Evolutionary conservation across 1,140 invertebrate species (phyloP).

Genomic region (Drosophila oshimai): DNA sequence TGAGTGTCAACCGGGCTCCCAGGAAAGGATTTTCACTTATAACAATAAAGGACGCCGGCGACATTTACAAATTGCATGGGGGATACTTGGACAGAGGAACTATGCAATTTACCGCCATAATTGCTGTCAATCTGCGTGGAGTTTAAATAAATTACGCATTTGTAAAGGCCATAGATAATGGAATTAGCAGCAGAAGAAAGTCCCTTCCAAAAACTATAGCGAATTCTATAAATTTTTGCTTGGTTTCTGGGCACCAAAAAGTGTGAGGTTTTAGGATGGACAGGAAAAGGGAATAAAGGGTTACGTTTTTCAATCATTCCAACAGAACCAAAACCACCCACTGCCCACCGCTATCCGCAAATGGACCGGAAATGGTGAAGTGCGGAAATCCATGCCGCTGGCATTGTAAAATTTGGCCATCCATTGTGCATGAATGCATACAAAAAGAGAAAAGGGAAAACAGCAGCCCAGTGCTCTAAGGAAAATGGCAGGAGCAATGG

Average conservation of each 20-base stretch:
- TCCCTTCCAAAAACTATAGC: no score
- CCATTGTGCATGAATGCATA: conserved; percentile 75
- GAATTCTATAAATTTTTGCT: no score
- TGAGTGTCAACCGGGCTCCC: conserved; percentile 44
- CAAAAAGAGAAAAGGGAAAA: conserved; percentile 2
- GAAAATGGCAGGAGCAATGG: conserved; percentile 24
- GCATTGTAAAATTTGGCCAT: conserved; percentile 75
- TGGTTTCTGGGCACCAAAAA: no score
- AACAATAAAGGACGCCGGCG: conserved; percentile 55
- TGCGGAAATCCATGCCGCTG: conserved; percentile 73
- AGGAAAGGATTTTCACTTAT: neutral
- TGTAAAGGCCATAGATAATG: no score
- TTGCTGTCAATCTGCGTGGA: conserved; percentile 78
- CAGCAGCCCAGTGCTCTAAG: conserved; percentile 13
- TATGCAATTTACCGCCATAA: conserved; percentile 76
- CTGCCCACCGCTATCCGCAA: conserved; percentile 42
- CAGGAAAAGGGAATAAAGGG: conserved; percentile 21
- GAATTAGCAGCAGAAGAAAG: no score
- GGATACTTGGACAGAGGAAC: conserved; percentile 55
- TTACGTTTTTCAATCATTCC: conserved; percentile 78
- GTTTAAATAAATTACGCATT: no score
- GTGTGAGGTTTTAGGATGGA: neutral
- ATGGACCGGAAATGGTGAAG: conserved; percentile 76
- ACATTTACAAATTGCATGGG: conserved; percentile 72
- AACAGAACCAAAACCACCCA: conserved; percentile 39